Evolutionary conservation across 1,140 invertebrate genomes (phyloP), one percentile per base, ranked within the genome.

Genomic region (Arion vulgaris): DNA sequence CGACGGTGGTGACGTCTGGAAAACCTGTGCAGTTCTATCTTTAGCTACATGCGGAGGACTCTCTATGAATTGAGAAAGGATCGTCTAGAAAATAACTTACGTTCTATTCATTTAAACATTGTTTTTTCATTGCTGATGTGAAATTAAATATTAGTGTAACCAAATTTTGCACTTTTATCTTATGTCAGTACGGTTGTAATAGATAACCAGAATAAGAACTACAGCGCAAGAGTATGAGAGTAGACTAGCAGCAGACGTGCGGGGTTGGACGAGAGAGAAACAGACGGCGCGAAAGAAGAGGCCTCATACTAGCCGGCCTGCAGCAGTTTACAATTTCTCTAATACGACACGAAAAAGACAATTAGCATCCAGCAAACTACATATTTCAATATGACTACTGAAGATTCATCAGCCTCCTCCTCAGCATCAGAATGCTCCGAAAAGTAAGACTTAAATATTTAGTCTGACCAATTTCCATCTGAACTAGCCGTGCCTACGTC

Each of bases 1-100:
- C n/a, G n/a, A n/a, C n/a, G n/a, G 41, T 53, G 0, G 57, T 78
- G 76, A 78, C 76, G 76, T 78, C 76, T 66, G 0, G 2, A 66
- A 62, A 38, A 26, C 66, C 1, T 78, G 76, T 26, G 76, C n/a
- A 62, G 41, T 53, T 53, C 73, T 57, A 57, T 57, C 19, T 57
- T 57, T 57, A 41, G 53, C n/a, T n/a, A n/a, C 53, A 57, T 23
- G 53, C 53, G 4, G 23, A 57, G 26, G 9, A 57, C 53, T 57
- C 53, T 57, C 53, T 23, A 57, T 57, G 53, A 57, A 57, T 57
- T 23, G 53, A n/a, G 45, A 23, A 57, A 57, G 9, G 53, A 9
- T 23, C 23, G 53, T 23, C n/a, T 9, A 71, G 28, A 36, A 34
- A 36, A 32, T 9, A 36, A 13, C 7, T 15, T 34, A 34, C 34